Conservation (phyloP, 1,140 invertebrate species). For the Eciton burchellii region DNA sequence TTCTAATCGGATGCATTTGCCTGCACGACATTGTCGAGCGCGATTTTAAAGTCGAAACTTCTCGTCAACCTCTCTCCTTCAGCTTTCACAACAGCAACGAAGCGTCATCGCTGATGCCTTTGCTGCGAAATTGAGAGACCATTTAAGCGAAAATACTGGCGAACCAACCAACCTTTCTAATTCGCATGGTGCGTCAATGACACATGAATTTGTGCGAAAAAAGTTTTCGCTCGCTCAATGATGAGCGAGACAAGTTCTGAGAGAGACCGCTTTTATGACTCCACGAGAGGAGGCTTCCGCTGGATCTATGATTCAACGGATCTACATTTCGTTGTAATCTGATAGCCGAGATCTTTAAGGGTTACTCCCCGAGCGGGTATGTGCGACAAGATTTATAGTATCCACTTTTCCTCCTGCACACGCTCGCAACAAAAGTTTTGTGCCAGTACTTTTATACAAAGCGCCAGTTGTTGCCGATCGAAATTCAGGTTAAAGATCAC, state of each 20-base stretch:
- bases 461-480: conserved; percentile 36
- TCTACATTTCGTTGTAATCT: conserved; percentile 46
- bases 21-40: conserved; percentile 68
- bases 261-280: background rate
- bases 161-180: background rate
- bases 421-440: too few relatives aligned
- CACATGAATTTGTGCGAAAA: background rate
- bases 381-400: conserved; percentile 31
- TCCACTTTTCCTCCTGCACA: background rate
- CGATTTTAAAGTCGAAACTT: conserved; percentile 70
- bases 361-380: conserved; percentile 2
- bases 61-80: conserved; percentile 1
- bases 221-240: background rate
- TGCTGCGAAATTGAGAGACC: background rate
- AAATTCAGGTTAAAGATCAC: conserved; percentile 47
- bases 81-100: background rate
- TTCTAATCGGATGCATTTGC: conserved; percentile 69
- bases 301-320: conserved; percentile 5
- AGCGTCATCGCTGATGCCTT: background rate
- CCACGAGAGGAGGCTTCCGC: conserved; percentile 41
- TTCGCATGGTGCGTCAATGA: background rate
- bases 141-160: background rate
- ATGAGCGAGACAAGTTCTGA: background rate
- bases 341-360: conserved; percentile 40
- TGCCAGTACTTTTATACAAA: conserved; percentile 16